Evolutionary conservation across 2,888 invertebrate species (phyloP).

Genomic region (Gryllus longicercus): DNA sequence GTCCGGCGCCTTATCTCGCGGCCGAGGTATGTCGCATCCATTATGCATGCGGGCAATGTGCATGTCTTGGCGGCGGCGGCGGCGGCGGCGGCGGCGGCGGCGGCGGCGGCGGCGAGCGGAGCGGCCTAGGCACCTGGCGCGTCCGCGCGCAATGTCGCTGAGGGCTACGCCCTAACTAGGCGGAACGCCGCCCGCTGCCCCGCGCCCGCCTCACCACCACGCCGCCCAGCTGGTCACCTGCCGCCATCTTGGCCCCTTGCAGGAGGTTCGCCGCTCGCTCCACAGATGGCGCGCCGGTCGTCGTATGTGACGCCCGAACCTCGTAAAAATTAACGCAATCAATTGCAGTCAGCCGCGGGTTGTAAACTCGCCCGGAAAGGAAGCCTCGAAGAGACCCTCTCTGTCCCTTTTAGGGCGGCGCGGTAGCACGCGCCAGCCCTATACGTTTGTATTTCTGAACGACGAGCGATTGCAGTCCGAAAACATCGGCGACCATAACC

Average conservation of each 20-base stretch:
- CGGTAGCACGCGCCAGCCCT: neutral
- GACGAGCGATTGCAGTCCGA: neutral
- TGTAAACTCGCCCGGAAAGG: neutral
- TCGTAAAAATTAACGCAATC: constrained; percentile 8
- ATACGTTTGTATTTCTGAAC: neutral
- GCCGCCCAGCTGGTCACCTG: neutral
- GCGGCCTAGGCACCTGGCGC: neutral
- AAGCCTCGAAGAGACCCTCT: neutral
- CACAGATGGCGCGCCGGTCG: constrained; percentile 8
- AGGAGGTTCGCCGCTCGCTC: neutral
- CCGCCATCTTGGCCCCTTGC: neutral
- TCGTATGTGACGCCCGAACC: neutral
- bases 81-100: neutral
- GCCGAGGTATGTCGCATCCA: neutral
- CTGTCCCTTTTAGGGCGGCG: neutral
- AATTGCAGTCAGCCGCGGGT: neutral
- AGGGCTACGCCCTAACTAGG: too few species aligned
- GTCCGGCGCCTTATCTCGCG: neutral
- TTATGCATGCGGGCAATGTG: constrained; percentile 17
- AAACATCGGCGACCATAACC: neutral
- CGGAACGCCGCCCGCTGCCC: neutral
- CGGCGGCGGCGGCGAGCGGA: neutral
- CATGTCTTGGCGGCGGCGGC: neutral
- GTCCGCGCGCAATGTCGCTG: neutral
- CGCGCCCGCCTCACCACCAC: neutral